Evolutionary conservation across 2,797 vertebrate species (phyloP).

Genomic region (Sebastes matsubarae): DNA sequence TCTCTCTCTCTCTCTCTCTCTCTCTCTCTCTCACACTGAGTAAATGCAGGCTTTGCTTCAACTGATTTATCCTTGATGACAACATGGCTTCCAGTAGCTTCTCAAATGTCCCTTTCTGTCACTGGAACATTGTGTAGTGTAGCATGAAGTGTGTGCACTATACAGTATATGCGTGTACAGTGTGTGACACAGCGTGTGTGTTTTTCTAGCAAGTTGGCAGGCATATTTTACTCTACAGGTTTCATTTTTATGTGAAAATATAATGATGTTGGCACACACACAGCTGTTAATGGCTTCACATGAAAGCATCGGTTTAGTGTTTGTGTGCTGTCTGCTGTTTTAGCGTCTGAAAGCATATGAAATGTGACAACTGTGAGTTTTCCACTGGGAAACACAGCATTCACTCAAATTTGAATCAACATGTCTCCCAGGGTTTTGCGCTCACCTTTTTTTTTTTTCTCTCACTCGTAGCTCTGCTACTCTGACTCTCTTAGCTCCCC

Average conservation of each 20-base stretch:
- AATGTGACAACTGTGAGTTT: conserved; percentile 24
- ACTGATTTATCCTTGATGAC: conserved; percentile 58
- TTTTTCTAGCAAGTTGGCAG: not conserved
- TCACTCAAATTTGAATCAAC: conserved; percentile 20
- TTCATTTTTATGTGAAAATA: not conserved
- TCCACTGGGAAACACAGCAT: conserved; percentile 16
- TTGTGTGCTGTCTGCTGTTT: not conserved
- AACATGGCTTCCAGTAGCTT: conserved; percentile 50
- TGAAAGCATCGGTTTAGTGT: not conserved
- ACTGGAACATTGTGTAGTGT: conserved; percentile 48
- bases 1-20: not conserved
- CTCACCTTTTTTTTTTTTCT: not conserved
- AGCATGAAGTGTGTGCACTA: conserved; percentile 20
- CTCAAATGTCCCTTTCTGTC: conserved; percentile 41
- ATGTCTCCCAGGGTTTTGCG: not conserved
- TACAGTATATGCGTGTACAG: not conserved
- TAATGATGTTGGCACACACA: not conserved
- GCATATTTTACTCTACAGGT: not conserved
- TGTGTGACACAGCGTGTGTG: not conserved
- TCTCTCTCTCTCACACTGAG: not conserved
- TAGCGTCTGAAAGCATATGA: not conserved
- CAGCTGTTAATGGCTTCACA: not conserved
- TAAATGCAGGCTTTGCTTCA: not conserved
- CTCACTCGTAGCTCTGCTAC: not conserved
- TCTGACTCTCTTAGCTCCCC: not conserved